Conservation (phyloP, 2,113 vertebrate species). For the Riparia riparia region DNA sequence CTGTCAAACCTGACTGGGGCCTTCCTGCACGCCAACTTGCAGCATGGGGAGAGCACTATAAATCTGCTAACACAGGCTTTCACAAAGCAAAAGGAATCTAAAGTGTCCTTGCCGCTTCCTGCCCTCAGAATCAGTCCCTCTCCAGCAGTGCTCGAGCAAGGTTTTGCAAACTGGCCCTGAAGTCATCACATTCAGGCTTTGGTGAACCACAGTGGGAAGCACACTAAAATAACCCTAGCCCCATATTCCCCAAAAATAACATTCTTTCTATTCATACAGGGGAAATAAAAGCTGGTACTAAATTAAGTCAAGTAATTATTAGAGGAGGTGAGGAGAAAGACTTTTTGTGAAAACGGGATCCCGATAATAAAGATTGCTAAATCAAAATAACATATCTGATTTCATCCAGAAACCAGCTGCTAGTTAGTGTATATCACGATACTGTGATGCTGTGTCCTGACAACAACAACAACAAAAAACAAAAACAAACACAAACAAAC, state of each 20-base stretch:
- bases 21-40: background rate
- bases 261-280: background rate
- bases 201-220: background rate
- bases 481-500: background rate
- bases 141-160: background rate
- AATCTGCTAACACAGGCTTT: background rate
- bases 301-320: background rate
- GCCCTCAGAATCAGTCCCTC: background rate
- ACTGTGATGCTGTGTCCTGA: background rate
- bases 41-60: background rate
- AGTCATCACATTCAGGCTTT: background rate
- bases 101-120: background rate
- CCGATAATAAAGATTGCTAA: background rate
- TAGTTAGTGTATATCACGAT: background rate
- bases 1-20: no score
- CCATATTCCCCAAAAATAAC: background rate
- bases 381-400: background rate
- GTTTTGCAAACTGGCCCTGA: background rate
- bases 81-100: background rate
- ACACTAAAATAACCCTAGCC: background rate
- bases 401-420: background rate
- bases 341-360: background rate
- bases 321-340: background rate
- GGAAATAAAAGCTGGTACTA: background rate
- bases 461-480: background rate